Base-by-base conservation (phyloP, 2,888 invertebrate genomes). In the Beris morrisii region DNA sequence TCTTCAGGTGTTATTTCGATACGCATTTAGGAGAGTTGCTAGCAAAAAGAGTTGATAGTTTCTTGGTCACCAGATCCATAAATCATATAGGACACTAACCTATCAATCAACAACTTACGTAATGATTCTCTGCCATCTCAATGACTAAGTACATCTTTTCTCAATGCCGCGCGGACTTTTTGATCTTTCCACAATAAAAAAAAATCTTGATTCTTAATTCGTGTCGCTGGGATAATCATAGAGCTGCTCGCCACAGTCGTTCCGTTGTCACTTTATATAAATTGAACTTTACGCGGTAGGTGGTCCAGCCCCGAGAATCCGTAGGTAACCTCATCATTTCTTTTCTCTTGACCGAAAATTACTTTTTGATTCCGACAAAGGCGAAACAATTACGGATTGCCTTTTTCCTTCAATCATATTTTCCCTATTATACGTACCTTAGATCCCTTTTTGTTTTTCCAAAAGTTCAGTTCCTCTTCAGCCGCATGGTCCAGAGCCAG, bases 201-300 rank as follows among this genome's bases (percentile, higher is more conserved):
- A 31, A 53, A 52, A 50, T 30, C 50, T 22, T 22, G 50, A 50
- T 61, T 61, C 52, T 50, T 61, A 61, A 61, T 61, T 61, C 61
- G 43, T 61, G 61, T 61, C 61, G 61, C 61, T 44, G 15, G 22
- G 57, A 28, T 58, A 48, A 31, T 48, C 48, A 13, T 48, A 48
- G 30, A n/a, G 59, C 32, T 22, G 12, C 12, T 13, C 31, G 32
- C 12, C 28, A 54, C n/a, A 54, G 54, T 30, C 53, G 44, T 54
- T 45, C 64, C 45, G 64, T 64, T 68, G 66, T 68, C 66, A 68
- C 64, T 68, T 68, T 66, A 54, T 64, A 68, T 68, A 68, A 68
- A 68, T 68, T 66, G 68, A 68, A 68, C 50, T 64, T 55, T 22
- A 31, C 64, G 31, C 66, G 30, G 66, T 69, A 64, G 69, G 69